A percentile compares a stretch with the other conserved stretches of the same genome.
Evolutionary conservation across 2,888 invertebrate genomes (phyloP).

Genomic region (Pantelozetes paolii): DNA sequence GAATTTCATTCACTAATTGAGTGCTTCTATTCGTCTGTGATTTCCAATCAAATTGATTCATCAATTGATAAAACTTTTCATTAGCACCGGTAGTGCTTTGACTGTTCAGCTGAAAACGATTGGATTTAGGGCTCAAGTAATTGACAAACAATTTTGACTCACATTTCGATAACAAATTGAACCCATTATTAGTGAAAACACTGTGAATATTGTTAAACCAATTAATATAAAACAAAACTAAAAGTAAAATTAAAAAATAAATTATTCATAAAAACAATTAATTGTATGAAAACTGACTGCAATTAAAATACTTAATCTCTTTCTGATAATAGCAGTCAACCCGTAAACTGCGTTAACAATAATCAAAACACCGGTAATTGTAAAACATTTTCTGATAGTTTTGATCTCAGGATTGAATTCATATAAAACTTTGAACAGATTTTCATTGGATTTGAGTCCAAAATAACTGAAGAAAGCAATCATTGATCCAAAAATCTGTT

Average conservation of each 20-base stretch:
- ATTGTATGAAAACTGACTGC: constrained; percentile 9
- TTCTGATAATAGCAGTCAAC: constrained; percentile 11
- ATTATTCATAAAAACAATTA: background rate
- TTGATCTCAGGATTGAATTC: constrained; percentile 4
- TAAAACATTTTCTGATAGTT: constrained; percentile 10
- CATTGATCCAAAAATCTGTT: constrained; percentile 14
- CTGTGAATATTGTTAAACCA: constrained; percentile 11
- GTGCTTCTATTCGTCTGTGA: background rate
- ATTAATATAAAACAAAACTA: constrained; percentile 29
- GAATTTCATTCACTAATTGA: background rate
- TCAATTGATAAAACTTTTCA: background rate
- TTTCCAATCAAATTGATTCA: constrained; percentile 12
- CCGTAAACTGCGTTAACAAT: background rate
- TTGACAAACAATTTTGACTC: background rate
- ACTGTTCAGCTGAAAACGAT: background rate
- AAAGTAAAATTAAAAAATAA: background rate
- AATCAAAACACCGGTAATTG: background rate
- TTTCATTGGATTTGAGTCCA: constrained; percentile 3
- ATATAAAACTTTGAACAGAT: background rate
- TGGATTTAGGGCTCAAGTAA: background rate
- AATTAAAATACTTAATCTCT: constrained; percentile 16
- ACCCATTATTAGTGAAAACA: constrained; percentile 17
- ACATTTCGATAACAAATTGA: background rate
- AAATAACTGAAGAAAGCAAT: background rate
- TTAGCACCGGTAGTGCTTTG: background rate